Evolutionary conservation across 2,888 invertebrate species (phyloP), one percentile per base, ranked within the genome.

Genomic region (Exephanes ischioxanthus): DNA sequence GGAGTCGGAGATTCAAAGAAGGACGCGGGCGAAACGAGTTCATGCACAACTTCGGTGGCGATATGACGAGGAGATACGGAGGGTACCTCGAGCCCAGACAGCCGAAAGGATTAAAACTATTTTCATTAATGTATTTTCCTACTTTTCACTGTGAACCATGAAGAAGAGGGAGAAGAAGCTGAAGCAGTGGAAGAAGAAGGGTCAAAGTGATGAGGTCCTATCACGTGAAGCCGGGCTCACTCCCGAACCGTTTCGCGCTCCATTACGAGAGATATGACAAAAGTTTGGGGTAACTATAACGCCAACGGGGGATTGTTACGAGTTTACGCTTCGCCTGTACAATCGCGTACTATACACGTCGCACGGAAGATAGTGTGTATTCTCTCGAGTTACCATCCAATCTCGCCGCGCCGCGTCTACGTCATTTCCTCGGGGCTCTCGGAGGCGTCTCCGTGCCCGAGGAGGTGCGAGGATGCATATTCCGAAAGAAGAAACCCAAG

Each of bases 321-420:
- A 90, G 89, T 90, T 90, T 88, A 88, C 90, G 72, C 75, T 75
- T 30, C 26, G 22, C 45, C 61, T 45, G 53, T 55, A 66, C 26
- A 26, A 41, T 55, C 58, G 14, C 33, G 41, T 55, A 30, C 67
- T 45, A 67, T 66, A 58, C 45, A 9, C 58, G 37, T 37, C 55
- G 14, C 53, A 80, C 30, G 71, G 19, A 48, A 37, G 82, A 86
- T 88, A 87, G 72, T 83, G 71, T 67, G 72, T 80, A 82, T 83
- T 86, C 84, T 71, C 78, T 70, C 41, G 85, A 89, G 88, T 89
- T 89, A 85, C 87, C 87, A 87, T 90, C 90, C 90, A 90, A 90
- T 90, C 90, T 89, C 90, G 70, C 76, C 77, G 79, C 73, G 86
- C 78, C 77, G 67, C 84, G 78, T 53, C 68, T 82, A 61, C 79